phyloP scores from a whole-genome alignment of 2,113 vertebrate species.

The Uria aalge region DNA sequence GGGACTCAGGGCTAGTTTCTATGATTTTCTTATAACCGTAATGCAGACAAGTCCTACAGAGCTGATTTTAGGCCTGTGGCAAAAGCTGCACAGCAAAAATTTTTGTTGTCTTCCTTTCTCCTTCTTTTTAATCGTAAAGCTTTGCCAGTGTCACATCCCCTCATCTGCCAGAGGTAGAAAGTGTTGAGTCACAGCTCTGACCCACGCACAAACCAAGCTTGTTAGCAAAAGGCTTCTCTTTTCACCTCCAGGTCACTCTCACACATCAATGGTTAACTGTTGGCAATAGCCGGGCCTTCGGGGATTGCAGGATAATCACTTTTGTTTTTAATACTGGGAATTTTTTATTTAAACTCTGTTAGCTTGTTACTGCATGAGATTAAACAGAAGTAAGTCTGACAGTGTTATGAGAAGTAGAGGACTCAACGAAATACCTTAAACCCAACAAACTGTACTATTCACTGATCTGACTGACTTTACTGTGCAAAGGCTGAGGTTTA shows the following conservation, averaged over 20 bases:
- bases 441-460: neutral
- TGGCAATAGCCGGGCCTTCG: neutral
- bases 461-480: conserved; percentile 19
- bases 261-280: conserved; percentile 17
- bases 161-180: neutral
- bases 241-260: neutral
- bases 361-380: conserved; percentile 36
- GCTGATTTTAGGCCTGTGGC: neutral
- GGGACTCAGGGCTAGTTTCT: neutral
- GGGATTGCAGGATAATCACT: neutral
- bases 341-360: conserved; percentile 49
- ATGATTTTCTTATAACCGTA: neutral
- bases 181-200: neutral
- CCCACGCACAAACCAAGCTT: neutral
- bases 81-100: neutral
- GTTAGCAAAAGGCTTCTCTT: neutral
- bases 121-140: neutral
- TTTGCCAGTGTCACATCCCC: neutral
- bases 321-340: neutral
- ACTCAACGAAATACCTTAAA: conserved; percentile 29
- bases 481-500: conserved; percentile 34
- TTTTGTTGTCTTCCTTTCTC: neutral
- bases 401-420: conserved; percentile 29
- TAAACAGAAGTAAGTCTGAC: conserved; percentile 54
- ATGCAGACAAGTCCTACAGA: neutral